A percentile compares a stretch with the other conserved stretches of the same genome.
Conservation (phyloP, 2,888 invertebrate genomes). For the Acleris emargana region DNA sequence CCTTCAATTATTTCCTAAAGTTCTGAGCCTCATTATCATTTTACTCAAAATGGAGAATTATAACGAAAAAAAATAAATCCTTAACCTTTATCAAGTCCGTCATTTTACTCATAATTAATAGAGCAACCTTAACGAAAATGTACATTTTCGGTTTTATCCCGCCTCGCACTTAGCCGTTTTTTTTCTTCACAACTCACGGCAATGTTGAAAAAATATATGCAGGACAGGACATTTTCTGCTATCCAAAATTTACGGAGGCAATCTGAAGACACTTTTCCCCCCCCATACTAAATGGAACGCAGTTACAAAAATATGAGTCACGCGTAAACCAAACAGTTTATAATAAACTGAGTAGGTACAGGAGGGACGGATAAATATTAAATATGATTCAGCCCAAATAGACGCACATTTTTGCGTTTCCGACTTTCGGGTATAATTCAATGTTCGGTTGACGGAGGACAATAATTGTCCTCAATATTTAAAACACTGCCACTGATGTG, state of each 20-base stretch:
- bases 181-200: too few species aligned
- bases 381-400: constrained; percentile 13
- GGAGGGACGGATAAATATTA: constrained; percentile 3
- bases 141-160: neutral
- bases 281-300: neutral
- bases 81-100: too few species aligned
- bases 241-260: neutral
- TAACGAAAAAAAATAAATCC: too few species aligned
- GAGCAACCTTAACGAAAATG: neutral
- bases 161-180: too few species aligned
- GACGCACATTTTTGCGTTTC: constrained; percentile 19
- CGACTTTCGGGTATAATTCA: constrained; percentile 27
- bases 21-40: too few species aligned
- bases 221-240: too few species aligned
- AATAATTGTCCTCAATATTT: constrained; percentile 12
- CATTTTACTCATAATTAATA: too few species aligned
- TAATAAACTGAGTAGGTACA: neutral
- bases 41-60: too few species aligned
- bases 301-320: neutral
- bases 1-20: too few species aligned
- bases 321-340: too few species aligned
- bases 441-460: constrained; percentile 18
- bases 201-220: too few species aligned
- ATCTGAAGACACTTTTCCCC: neutral
- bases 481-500: neutral